These are phyloP conservation scores for Halichoeres trimaculatus DNA, from an alignment of 2,113 vertebrate genomes.

Conservation along the genomic window DNA sequence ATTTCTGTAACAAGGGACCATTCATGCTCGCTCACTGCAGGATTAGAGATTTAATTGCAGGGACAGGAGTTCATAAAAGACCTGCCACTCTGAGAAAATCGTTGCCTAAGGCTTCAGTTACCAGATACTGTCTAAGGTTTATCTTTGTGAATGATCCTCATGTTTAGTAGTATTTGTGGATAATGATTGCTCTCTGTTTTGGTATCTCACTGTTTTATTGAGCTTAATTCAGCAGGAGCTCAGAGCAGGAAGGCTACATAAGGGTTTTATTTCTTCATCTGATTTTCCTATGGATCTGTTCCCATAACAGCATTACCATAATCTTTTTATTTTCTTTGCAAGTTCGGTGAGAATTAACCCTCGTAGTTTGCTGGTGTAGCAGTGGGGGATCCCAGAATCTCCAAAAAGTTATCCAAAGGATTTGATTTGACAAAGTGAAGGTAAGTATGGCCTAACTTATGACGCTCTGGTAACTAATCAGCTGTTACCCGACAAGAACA, in stretches of 20 bases:
- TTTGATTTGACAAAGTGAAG: neutral
- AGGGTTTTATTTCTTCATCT: accelerated
- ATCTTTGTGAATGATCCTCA: neutral
- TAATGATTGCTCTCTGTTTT: conserved; percentile 10
- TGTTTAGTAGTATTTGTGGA: conserved; percentile 35
- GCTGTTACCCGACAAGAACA: too few species aligned
- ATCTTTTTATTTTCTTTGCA: conserved; percentile 30
- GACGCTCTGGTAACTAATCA: too few species aligned
- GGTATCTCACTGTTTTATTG: neutral
- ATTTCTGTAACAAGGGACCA: conserved; percentile 79
- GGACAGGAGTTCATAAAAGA: conserved; percentile 48
- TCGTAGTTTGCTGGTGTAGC: neutral
- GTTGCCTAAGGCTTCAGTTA: conserved; percentile 14
- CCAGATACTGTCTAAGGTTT: conserved; percentile 9
- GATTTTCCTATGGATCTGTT: neutral
- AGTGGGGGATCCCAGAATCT: neutral
- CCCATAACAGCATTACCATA: neutral
- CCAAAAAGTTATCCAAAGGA: neutral
- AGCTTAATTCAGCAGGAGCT: neutral
- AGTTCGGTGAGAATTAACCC: neutral
- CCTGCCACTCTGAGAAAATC: conserved; percentile 37
- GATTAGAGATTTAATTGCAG: conserved; percentile 65
- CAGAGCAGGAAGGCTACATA: too few species aligned
- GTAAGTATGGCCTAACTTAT: neutral
- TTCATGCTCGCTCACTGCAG: conserved; percentile 78